Base-by-base conservation (phyloP, 2,888 invertebrate species). In the Chrysolina oricalcia region DNA sequence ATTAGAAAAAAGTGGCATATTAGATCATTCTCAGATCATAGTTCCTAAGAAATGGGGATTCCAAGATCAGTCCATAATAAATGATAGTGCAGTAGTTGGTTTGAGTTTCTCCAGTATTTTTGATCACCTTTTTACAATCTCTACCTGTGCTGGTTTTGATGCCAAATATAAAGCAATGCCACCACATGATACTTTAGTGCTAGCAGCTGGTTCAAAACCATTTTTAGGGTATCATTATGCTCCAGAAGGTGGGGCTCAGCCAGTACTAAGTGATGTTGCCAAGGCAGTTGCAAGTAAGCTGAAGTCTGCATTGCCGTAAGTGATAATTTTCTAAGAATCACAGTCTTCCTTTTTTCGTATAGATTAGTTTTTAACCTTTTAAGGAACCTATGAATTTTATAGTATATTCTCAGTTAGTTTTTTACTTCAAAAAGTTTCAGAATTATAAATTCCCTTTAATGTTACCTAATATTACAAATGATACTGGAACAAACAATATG, bases 181-280 rank as follows among this genome's bases (percentile, higher is more conserved):
- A 0, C 94, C 95, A 1, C 93, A 95, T 70, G 94, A 93, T 76
- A 93, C 93, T 21, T 89, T 96, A 66, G 93, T 96, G 48, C 87
- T 97, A 56, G 94, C 94, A 11, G 93, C 93, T 10, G 98, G 98
- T 0, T 91, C 92, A 8, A 93, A 94, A 75, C 98, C 98, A 0
- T 98, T 94, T 88, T 87, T 97, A 74, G 96, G 96, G 1, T 97
- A 97, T 88, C 97, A 97, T 88, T 95, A 95, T 88, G 97, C 96
- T 8, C 90, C 96, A 70, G 98, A 98, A 91, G 97, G 97, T 23
- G 94, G 94, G 70, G 91, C 94, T 19, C 94, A 94, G 41, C 95
- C 96, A 0, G 92, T 95, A 15, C 90, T 98, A 15, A 94, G 96
- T 68, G 97, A 98, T 87, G 96, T 98, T 67, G 81, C 82, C 17